Evolutionary conservation across 2,113 vertebrate genomes (phyloP), one percentile per base, ranked within the genome.

Genomic region (Colossoma macropomum): DNA sequence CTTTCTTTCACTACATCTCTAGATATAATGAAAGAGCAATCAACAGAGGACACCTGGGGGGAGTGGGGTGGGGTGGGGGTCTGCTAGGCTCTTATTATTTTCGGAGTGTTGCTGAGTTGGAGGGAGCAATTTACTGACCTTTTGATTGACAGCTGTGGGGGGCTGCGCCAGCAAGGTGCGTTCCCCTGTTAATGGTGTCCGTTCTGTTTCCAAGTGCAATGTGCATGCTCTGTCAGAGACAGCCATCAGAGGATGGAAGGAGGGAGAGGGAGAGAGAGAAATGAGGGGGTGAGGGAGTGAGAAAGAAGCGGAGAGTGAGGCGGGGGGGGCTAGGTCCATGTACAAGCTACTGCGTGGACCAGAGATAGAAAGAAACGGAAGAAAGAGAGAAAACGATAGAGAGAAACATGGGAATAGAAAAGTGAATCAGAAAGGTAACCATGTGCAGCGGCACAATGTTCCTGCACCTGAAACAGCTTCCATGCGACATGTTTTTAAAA

Each of bases 341-440:
- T 11, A 9, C 41, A 45, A 45, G 41, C 41, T 45, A 4, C 41
- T 45, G 41, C 1, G 41, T 45, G 41, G 41, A 45, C 41, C 41
- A 72, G 30, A 68, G 48, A 76, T 79, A 30, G 50, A 62, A 52
- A 77, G 21, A 66, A 80, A 19, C 45, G 41, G 28, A 73, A 30
- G 75, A 77, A 81, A 4, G 71, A 70, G 86, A 38, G 68, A 54
- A 1, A 19, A 25, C 23, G 48, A 38, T 2, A 15, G 62, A 25
- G 63, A 38, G 73, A 87, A 52, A 17, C 54, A 76, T 71, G 82
- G 71, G 76, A 93, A 41, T 80, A 84, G 74, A 54, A 90, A 93
- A 92, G 62, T 84, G 91, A 89, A 91, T 93, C 89, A 91, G 71
- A 91, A 91, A 92, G 79, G 28, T 90, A 90, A 92, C 87, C 80